These are phyloP conservation scores for Melanotus villosus DNA, from an alignment of 2,888 invertebrate genomes.

Conservation along the genomic window DNA sequence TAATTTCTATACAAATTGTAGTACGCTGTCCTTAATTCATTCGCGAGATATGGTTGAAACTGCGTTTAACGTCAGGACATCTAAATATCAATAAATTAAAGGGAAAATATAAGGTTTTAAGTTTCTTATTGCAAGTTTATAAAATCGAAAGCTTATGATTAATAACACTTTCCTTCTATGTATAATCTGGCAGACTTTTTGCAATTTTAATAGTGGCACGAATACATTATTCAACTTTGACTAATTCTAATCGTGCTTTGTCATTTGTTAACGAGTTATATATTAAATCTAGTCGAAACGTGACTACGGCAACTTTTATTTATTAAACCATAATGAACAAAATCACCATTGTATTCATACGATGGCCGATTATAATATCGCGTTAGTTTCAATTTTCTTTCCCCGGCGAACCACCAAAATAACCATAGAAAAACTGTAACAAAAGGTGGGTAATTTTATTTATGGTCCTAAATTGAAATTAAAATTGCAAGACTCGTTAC, in stretches of 20 bases:
- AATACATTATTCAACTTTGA: constrained; percentile 18
- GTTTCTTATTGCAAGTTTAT: too few relatives aligned
- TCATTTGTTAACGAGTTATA: constrained; percentile 13
- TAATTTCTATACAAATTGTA: too few relatives aligned
- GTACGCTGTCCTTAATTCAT: too few relatives aligned
- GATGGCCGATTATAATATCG: neutral
- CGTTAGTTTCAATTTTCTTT: neutral
- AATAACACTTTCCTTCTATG: constrained; percentile 13
- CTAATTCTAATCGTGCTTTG: constrained; percentile 23
- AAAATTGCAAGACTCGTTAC: constrained; percentile 36
- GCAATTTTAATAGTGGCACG: neutral
- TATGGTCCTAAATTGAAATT: constrained; percentile 39
- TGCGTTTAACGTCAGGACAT: too few relatives aligned
- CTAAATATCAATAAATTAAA: too few relatives aligned
- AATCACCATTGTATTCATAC: neutral
- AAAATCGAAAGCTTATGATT: constrained; percentile 6
- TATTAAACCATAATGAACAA: neutral
- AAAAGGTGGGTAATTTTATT: constrained; percentile 11
- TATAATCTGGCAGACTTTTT: neutral
- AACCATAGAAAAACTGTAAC: neutral
- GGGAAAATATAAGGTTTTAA: too few relatives aligned
- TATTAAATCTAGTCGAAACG: constrained; percentile 8
- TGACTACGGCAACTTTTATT: constrained; percentile 8
- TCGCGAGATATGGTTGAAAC: too few relatives aligned
- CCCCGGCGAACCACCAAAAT: neutral